These are phyloP conservation scores for Lycaena phlaeas DNA, from an alignment of 2,888 invertebrate species.

Conservation along the genomic window DNA sequence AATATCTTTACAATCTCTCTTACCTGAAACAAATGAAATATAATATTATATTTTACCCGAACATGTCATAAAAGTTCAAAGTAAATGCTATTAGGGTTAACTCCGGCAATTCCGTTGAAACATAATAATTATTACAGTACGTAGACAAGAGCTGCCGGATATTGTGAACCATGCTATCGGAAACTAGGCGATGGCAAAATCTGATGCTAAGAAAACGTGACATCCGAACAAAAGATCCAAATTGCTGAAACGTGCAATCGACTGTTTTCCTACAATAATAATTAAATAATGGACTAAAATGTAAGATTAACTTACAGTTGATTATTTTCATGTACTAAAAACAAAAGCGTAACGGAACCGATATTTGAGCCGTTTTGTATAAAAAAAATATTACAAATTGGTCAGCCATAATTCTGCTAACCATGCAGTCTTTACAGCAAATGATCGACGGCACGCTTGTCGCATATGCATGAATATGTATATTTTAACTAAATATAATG, in stretches of 20 bases:
- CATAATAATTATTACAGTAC: background rate
- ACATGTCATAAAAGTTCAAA: background rate
- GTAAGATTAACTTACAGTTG: too few relatives aligned
- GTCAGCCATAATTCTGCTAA: too few relatives aligned
- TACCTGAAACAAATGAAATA: conserved; percentile 7
- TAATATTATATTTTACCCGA: background rate
- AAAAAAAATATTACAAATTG: too few relatives aligned
- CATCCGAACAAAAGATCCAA: conserved; percentile 1
- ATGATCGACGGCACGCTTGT: too few relatives aligned
- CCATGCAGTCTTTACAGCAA: too few relatives aligned
- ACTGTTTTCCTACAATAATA: background rate
- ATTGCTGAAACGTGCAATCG: background rate
- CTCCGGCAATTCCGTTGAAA: background rate
- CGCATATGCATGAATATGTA: too few relatives aligned
- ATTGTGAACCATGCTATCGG: background rate
- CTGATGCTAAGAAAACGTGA: conserved; percentile 1
- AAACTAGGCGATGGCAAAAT: background rate
- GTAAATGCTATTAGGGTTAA: background rate
- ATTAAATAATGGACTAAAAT: too few relatives aligned
- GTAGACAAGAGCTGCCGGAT: background rate
- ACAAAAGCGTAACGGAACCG: too few relatives aligned
- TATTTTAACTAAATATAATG: too few relatives aligned
- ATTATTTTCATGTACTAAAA: too few relatives aligned
- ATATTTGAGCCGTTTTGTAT: too few relatives aligned
- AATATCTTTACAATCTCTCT: background rate